phyloP scores from a whole-genome alignment of 2,888 invertebrate species.

The Noctua pronuba region DNA sequence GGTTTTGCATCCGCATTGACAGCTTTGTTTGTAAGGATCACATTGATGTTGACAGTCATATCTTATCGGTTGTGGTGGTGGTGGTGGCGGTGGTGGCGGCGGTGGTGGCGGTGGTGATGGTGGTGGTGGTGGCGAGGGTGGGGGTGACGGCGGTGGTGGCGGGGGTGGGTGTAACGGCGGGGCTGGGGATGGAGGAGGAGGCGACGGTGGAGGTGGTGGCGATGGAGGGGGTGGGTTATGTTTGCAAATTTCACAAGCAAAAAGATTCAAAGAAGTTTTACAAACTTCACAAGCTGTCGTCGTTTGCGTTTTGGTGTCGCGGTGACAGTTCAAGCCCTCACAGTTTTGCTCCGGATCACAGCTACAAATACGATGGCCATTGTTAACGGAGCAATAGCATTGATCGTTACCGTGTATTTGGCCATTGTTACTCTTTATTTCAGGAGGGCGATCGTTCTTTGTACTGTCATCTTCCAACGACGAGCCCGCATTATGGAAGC shows the following conservation, averaged over 20 bases:
- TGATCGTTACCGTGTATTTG: neutral
- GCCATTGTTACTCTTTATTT: conserved; percentile 20
- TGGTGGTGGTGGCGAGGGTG: too few species aligned
- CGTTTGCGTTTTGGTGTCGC: neutral
- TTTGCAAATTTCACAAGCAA: conserved; percentile 21
- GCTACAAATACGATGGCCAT: conserved; percentile 14
- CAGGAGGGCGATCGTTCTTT: neutral
- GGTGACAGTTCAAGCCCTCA: conserved; percentile 25
- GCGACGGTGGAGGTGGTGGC: neutral
- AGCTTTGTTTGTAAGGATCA: conserved; percentile 7
- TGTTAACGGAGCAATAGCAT: too few species aligned
- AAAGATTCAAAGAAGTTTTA: too few species aligned
- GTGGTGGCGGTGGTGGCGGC: neutral
- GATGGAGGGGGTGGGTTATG: neutral
- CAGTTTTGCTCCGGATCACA: conserved; percentile 25
- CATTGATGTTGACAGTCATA: too few species aligned
- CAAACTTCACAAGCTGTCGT: conserved; percentile 24
- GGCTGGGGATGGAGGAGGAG: too few species aligned
- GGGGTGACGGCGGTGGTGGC: too few species aligned
- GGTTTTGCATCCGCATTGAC: conserved; percentile 12
- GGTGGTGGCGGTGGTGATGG: neutral
- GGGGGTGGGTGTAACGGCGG: too few species aligned
- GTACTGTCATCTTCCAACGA: neutral
- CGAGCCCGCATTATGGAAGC: conserved; percentile 1
- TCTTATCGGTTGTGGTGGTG: neutral